Evolutionary conservation across 2,888 invertebrate species (phyloP), one percentile per base, ranked within the genome.

Genomic region (Ophioninae sp.): DNA sequence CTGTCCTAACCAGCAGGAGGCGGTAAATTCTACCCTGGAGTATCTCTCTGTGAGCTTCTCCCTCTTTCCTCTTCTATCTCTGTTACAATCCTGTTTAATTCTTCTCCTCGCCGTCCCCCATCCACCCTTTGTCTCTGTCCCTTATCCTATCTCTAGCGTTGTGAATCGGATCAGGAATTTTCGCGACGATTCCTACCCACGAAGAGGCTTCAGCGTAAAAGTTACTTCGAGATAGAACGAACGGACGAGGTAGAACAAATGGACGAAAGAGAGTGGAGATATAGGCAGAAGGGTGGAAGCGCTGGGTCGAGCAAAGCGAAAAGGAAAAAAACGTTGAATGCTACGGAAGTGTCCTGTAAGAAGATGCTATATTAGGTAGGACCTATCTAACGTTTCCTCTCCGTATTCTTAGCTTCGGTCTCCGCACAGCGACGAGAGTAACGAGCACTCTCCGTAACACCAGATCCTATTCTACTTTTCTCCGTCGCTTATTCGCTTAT

Each of bases 321-420:
- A 13, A 64, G 8, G 23, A 79, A 75, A 82, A 61, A 78, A 71
- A 67, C 71, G 69, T 67, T 79, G 51, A 68, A 20, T 30, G n/a
- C 3, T 10, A n/a, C 17, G 63, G 56, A 79, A 76, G 75, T 64
- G 59, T 80, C 69, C 77, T 80, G 80, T 73, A 74, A 78, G 74
- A 61, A 83, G 65, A 85, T 77, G 83, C 80, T 80, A 82, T 80
- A 82, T 85, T 82, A 82, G 79, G 79, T 74, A 73, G 76, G 68
- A 80, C 61, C 74, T 74, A 76, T 44, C 56, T 63, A 61, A 30
- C 68, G 75, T 78, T 68, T 71, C 67, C 44, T 44, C 30, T 41
- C 73, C 59, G 17, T 51, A 13, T 17, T 30, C 79, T 58, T 59
- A 69, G 61, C 67, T 67, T 81, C 22, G 56, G 64, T 72, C 65